Base-by-base conservation (phyloP, 2,113 vertebrate genomes). In the Sander vitreus region DNA sequence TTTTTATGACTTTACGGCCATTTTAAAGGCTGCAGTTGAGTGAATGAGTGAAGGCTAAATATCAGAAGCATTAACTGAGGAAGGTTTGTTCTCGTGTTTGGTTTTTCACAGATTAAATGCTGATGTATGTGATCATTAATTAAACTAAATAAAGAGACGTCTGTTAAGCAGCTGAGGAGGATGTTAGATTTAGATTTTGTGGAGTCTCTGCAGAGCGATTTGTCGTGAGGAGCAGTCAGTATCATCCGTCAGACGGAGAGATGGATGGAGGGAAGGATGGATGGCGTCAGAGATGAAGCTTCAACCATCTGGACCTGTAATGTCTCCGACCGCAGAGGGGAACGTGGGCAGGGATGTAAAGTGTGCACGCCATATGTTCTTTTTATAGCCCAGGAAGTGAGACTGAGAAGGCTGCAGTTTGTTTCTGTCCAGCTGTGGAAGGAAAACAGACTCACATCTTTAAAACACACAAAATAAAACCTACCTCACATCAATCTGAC, bases 241-340 rank as follows among this genome's bases (percentile, higher is more conserved):
- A 30, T 64, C 73, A 80, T 89, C 84, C 0, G 59, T 86, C 87
- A 89, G 73, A 48, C 30, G 0, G 30, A 68, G 57, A 70, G 62
- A 64, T 33, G 67, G 80, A 83, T 63, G 80, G 75, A 73, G 70
- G 18, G 78, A 60, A 3, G 65, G 75, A 60, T 10, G 58, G 77
- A 50, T 6, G 33, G 76, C 73, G 87, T 83, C 83, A 62, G 83
- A 59, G 87, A 86, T 30, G 76, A 80, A 73, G 48, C 58, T 64
- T 47, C 45, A 3, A 53, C 83, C 87, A 88, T 83, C 87, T 85
- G 87, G 87, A 63, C 48, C 1, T 23, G 1, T 8, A 16, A 10
- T 8, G n/a, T 30, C 47, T 78, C 4, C 0, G 47, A n/a, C 9
- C 6, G 65, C 55, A 6, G 55, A 69, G 45, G 53, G 3, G 36